Percentiles rank a stretch among this genome's conserved stretches.
These are phyloP conservation scores for Zosterops pallidus DNA, from an alignment of 2,113 vertebrate genomes.

Conservation along the genomic window DNA sequence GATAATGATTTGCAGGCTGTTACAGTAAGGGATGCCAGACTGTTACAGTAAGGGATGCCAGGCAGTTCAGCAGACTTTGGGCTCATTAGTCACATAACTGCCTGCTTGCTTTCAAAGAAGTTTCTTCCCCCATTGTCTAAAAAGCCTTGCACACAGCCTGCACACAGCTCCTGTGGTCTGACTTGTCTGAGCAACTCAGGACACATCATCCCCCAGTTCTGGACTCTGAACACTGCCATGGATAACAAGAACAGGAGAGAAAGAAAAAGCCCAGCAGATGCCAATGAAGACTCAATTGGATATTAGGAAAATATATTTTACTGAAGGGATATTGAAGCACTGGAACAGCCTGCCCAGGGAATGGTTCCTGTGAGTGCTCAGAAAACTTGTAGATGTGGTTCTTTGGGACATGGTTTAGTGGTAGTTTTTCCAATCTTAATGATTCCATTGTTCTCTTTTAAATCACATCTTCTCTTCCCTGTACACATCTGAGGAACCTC, in stretches of 20 bases:
- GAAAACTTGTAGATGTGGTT: rapidly evolving
- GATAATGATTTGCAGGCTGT: neutral
- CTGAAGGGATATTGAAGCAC: neutral
- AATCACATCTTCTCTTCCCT: neutral
- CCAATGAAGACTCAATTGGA: neutral
- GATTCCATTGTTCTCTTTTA: neutral
- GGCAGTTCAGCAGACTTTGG: neutral
- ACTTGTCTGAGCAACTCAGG: neutral
- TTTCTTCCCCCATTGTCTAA: neutral
- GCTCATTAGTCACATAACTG: neutral
- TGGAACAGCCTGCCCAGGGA: neutral
- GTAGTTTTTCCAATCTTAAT: neutral
- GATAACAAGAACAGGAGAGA: neutral
- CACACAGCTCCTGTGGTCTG: neutral
- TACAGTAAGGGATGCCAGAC: neutral
- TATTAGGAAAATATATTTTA: neutral
- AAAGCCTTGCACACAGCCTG: neutral
- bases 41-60: neutral
- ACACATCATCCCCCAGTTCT: neutral
- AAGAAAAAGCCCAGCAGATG: neutral
- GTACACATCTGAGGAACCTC: neutral
- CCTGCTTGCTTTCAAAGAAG: neutral
- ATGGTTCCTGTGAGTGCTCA: neutral
- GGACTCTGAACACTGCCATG: neutral
- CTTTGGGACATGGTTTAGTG: neutral